Evolutionary conservation across 2,888 invertebrate genomes (phyloP).

Genomic region (Plebejus anna): DNA sequence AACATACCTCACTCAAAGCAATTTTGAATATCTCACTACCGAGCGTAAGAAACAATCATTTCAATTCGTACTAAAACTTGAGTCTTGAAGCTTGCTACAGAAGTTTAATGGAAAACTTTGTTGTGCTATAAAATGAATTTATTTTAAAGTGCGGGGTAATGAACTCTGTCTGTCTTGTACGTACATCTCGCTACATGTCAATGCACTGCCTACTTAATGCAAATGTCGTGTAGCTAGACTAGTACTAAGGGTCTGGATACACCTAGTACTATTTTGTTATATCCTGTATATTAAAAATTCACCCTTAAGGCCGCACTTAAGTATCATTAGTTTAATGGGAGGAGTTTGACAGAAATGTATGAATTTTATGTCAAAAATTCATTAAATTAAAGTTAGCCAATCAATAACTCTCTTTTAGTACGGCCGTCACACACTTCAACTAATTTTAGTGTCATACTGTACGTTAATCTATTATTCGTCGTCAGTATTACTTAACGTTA

Average conservation of each 20-base stretch:
- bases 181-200: constrained; percentile 6
- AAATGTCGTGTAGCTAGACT: constrained; percentile 20
- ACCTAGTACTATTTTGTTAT: too few species aligned
- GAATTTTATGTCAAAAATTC: too few species aligned
- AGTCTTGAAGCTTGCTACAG: constrained; percentile 6
- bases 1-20: neutral
- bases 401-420: too few species aligned
- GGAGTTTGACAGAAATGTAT: too few species aligned
- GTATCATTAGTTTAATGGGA: too few species aligned
- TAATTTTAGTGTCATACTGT: neutral
- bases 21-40: neutral
- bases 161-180: neutral
- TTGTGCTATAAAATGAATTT: constrained; percentile 11
- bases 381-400: too few species aligned
- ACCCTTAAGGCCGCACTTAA: too few species aligned
- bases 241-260: neutral
- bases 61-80: constrained; percentile 4
- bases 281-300: too few species aligned
- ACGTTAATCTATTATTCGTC: neutral
- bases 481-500: neutral
- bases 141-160: neutral
- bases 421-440: too few species aligned
- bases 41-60: neutral
- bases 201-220: constrained; percentile 14
- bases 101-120: constrained; percentile 14